Evolutionary conservation across 2,113 vertebrate genomes (phyloP).

Genomic region (Pantherophis guttatus): DNA sequence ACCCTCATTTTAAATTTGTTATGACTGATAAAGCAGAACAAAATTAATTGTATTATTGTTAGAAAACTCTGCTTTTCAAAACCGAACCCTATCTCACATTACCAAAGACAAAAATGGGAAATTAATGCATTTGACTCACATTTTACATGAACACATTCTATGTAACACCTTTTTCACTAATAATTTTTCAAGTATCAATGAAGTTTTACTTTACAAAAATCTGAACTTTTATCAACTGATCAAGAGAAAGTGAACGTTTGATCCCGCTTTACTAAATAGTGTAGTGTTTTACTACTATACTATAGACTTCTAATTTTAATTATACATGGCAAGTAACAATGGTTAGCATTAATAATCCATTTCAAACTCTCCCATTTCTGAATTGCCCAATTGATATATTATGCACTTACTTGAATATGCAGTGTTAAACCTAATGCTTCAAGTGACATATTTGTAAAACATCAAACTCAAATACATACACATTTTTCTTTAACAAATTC

Average conservation of each 20-base stretch:
- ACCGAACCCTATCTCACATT: constrained; percentile 5
- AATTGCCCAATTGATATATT: not conserved
- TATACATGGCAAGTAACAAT: not conserved
- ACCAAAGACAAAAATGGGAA: not conserved
- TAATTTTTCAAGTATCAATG: not conserved
- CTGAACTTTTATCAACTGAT: not conserved
- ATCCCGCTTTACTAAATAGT: not conserved
- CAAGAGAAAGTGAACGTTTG: not conserved
- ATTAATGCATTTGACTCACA: constrained; percentile 2
- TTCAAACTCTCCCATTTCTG: not conserved
- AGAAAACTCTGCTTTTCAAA: constrained; percentile 27
- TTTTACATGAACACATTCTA: not conserved
- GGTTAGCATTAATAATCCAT: not conserved
- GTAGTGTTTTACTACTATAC: not conserved
- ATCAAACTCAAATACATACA: not conserved
- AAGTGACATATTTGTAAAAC: not conserved
- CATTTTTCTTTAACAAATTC: not conserved
- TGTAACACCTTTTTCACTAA: not conserved
- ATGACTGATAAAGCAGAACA: constrained; percentile 14
- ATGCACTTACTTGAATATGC: not conserved
- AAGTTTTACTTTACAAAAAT: not conserved
- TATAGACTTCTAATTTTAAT: not conserved
- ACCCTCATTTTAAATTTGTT: not conserved
- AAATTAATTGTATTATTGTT: constrained; percentile 24
- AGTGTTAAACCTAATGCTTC: not conserved